Evolutionary conservation across 23 tunicate genomes (phyloP).

Genomic region (Corella eumyota): DNA sequence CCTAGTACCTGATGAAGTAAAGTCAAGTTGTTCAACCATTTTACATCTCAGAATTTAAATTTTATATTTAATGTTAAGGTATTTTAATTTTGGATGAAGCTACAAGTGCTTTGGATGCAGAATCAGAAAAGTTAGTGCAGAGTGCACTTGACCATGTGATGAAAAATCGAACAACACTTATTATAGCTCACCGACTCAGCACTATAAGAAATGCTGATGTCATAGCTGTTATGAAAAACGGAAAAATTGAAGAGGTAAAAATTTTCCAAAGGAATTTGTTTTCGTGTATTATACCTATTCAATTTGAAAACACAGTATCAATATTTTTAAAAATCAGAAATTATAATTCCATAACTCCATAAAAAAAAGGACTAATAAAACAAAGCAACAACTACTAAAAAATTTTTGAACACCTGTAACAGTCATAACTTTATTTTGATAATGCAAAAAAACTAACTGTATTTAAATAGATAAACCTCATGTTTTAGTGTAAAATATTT

Average conservation of each 20-base stretch:
- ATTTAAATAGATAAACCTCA: background rate
- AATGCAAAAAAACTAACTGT: too few relatives aligned
- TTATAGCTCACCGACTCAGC: conserved; percentile 93
- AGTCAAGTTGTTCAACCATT: too few relatives aligned
- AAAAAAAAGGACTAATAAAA: too few relatives aligned
- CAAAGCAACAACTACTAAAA: too few relatives aligned
- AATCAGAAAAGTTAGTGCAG: conserved; percentile 88
- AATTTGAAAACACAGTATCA: too few relatives aligned
- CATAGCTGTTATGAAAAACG: conserved; percentile 74
- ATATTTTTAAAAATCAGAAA: too few relatives aligned
- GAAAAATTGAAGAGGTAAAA: conserved; percentile 58
- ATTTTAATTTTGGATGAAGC: conserved; percentile 97
- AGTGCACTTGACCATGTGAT: conserved; percentile 83
- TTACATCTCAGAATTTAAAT: too few relatives aligned
- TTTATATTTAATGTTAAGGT: conserved; percentile 12
- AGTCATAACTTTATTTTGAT: too few relatives aligned
- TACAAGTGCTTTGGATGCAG: conserved; percentile 90
- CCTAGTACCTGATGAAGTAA: background rate
- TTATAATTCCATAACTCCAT: too few relatives aligned
- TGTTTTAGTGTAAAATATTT: background rate
- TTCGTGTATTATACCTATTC: too few relatives aligned
- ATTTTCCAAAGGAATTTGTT: too few relatives aligned
- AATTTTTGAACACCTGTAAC: too few relatives aligned
- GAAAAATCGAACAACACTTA: conserved; percentile 59
- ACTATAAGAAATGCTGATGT: conserved; percentile 84